A percentile compares a stretch with the other conserved stretches of the same genome.
These are phyloP conservation scores for Bostrychus sinensis DNA, from an alignment of 2,113 vertebrate species.

Conservation along the genomic window DNA sequence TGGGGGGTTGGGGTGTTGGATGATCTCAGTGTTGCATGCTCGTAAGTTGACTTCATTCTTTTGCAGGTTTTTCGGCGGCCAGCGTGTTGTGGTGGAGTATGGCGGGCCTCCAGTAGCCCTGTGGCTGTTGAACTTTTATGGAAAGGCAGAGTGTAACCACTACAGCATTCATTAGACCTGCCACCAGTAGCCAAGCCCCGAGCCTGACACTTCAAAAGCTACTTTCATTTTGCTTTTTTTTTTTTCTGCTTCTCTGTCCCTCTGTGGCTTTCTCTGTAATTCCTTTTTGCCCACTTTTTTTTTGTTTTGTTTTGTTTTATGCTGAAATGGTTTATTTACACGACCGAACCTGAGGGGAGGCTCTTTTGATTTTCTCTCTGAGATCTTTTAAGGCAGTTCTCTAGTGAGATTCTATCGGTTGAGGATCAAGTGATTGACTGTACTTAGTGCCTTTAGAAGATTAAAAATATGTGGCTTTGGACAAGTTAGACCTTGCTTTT, in stretches of 20 bases:
- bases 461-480: no score
- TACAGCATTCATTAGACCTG: constrained; percentile 54
- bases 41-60: constrained; percentile 24
- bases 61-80: constrained; percentile 39
- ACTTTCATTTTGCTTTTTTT: constrained; percentile 33
- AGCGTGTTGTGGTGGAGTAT: constrained; percentile 59
- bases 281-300: constrained; percentile 8
- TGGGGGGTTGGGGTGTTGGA: constrained; percentile 34
- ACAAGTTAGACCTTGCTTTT: no score
- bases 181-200: constrained; percentile 58
- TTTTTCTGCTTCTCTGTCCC: constrained; percentile 11
- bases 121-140: constrained; percentile 72
- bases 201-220: constrained; percentile 65
- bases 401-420: neutral
- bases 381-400: constrained; percentile 16
- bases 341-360: neutral
- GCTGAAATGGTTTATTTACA: neutral
- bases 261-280: constrained; percentile 11
- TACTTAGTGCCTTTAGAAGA: no score
- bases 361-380: neutral
- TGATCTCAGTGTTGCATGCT: constrained; percentile 66
- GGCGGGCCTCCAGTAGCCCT: constrained; percentile 67
- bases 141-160: constrained; percentile 42
- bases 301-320: neutral
- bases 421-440: neutral